phyloP scores from a whole-genome alignment of 2,113 vertebrate species.

The Benitochromis conjunctus region DNA sequence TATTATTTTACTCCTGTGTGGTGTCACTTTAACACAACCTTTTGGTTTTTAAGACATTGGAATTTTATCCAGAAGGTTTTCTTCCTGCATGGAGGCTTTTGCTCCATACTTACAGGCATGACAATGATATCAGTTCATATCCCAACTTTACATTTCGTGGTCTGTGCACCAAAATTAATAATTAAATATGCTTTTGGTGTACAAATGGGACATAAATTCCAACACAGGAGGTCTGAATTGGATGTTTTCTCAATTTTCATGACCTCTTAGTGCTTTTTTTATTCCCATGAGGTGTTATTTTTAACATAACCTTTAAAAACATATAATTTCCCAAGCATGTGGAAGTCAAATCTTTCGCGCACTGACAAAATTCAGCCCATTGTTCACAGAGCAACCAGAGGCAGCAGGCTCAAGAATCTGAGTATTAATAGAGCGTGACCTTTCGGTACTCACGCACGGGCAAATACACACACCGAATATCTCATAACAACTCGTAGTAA shows the following conservation, averaged over 20 bases:
- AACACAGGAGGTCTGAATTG: not conserved
- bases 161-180: not conserved
- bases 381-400: not conserved
- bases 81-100: not conserved
- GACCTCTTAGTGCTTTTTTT: not conserved
- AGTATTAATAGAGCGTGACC: constrained; percentile 44
- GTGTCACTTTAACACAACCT: not conserved
- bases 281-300: not conserved
- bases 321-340: not conserved
- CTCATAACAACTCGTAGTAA: constrained; percentile 6
- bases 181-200: not conserved
- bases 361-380: not conserved
- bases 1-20: not conserved
- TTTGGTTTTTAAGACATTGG: not conserved
- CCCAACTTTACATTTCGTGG: not conserved
- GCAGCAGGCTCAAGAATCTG: not conserved
- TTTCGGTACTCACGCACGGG: constrained; percentile 2
- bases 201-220: not conserved
- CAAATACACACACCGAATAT: not conserved
- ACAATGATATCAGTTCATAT: not conserved
- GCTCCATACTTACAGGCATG: not conserved
- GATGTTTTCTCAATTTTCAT: not conserved
- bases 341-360: not conserved
- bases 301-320: not conserved
- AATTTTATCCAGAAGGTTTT: not conserved